Percentiles rank a stretch among this genome's conserved stretches.
phyloP scores from a whole-genome alignment of 1,140 invertebrate species.

The Drosophila burlai region DNA sequence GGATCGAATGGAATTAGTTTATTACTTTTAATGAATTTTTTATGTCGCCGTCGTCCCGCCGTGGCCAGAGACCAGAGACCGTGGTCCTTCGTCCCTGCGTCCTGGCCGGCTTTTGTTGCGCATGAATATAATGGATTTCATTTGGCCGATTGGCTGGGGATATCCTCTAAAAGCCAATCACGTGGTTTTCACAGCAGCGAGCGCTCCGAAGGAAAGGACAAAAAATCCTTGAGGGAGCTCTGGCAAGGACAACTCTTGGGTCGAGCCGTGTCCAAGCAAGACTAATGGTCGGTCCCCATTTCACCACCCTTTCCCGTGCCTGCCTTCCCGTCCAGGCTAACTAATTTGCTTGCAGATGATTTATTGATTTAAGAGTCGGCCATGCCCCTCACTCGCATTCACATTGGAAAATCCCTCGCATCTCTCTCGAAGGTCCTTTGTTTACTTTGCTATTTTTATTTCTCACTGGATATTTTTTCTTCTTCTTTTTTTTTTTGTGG shows the following conservation, averaged over 20 bases:
- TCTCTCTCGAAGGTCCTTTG: constrained; percentile 26
- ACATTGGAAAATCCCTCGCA: constrained; percentile 18
- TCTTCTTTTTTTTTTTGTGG: constrained; percentile 11
- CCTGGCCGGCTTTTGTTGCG: constrained; percentile 61
- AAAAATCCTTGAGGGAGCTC: constrained; percentile 18
- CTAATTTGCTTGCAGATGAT: constrained; percentile 84
- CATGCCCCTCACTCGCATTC: background rate
- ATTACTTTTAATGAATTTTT: constrained; percentile 86
- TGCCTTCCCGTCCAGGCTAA: constrained; percentile 33
- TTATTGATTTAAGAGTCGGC: constrained; percentile 76
- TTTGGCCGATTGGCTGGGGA: constrained; percentile 24
- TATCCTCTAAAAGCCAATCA: constrained; percentile 69
- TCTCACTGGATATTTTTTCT: constrained; percentile 37
- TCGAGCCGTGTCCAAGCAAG: constrained; percentile 73
- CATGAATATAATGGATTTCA: constrained; percentile 76
- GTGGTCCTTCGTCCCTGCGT: background rate
- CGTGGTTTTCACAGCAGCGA: constrained; percentile 47
- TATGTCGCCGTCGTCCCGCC: constrained; percentile 59
- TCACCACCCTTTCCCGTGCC: constrained; percentile 10
- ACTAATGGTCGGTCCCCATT: constrained; percentile 64
- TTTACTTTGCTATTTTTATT: constrained; percentile 51
- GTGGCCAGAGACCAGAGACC: constrained; percentile 23
- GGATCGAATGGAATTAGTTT: constrained; percentile 85
- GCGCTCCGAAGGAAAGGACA: constrained; percentile 10
- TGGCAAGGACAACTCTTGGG: constrained; percentile 34